Percentiles rank a stretch among this genome's conserved stretches.
Conservation (phyloP, 2,888 invertebrate genomes). For the Tiliacea aurago region DNA sequence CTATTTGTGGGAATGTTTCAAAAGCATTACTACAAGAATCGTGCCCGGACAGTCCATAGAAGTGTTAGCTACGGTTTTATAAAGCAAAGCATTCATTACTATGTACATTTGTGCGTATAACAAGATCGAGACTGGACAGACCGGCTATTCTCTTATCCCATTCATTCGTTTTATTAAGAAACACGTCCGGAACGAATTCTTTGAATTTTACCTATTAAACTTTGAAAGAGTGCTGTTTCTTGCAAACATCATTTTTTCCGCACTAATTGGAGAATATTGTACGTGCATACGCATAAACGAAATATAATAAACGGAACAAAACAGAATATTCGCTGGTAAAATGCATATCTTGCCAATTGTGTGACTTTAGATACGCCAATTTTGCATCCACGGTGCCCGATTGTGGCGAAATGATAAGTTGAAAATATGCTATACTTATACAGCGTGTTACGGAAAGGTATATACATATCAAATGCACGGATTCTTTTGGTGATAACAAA, state of each 20-base stretch:
- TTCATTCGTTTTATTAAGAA: conserved; percentile 38
- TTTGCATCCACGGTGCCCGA: neutral
- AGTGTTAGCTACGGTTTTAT: conserved; percentile 55
- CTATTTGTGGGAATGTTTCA: conserved; percentile 1
- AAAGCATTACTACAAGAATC: conserved; percentile 29
- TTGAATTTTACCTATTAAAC: conserved; percentile 30
- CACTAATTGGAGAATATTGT: neutral
- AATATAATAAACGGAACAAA: neutral
- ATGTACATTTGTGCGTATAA: conserved; percentile 28
- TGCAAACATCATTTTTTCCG: conserved; percentile 4
- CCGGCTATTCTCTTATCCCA: conserved; percentile 21
- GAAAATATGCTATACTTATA: neutral
- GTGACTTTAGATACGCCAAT: neutral
- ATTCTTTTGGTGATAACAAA: too few relatives aligned
- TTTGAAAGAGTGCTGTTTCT: conserved; percentile 24
- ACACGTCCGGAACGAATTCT: conserved; percentile 53
- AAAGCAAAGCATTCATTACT: conserved; percentile 46
- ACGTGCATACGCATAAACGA: conserved; percentile 10
- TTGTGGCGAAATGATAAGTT: neutral
- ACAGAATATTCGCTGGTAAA: neutral
- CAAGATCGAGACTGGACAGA: conserved; percentile 20
- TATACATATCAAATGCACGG: too few relatives aligned
- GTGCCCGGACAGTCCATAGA: conserved; percentile 49
- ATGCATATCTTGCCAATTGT: conserved; percentile 6
- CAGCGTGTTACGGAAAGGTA: neutral